These are phyloP conservation scores for Syngnathus rostellatus DNA, from an alignment of 2,797 vertebrate species.

Conservation along the genomic window DNA sequence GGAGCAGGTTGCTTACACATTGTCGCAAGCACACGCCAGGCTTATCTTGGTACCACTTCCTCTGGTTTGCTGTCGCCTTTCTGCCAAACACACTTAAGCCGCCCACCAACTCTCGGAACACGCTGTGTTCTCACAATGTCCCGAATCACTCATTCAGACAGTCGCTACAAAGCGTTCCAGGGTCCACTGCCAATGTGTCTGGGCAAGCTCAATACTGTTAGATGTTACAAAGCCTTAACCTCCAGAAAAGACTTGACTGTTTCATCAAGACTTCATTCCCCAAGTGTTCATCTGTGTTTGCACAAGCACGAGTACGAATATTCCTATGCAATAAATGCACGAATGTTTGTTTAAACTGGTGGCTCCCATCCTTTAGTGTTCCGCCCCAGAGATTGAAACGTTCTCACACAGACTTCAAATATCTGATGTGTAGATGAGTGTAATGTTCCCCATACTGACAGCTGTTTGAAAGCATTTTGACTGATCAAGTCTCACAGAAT, in stretches of 20 bases:
- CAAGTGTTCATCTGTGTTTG: background rate
- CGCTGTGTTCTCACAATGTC: constrained; percentile 46
- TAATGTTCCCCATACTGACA: background rate
- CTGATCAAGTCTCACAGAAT: too few species aligned
- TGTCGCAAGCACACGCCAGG: constrained; percentile 1
- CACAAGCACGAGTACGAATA: background rate
- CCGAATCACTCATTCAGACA: constrained; percentile 56
- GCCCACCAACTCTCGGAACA: constrained; percentile 60
- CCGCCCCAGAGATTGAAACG: background rate
- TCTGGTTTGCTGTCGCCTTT: constrained; percentile 34
- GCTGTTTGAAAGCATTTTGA: too few species aligned
- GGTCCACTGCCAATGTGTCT: constrained; percentile 41
- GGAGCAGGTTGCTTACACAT: constrained; percentile 1
- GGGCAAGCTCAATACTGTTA: constrained; percentile 26
- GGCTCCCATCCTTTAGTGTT: background rate
- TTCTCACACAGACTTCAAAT: background rate
- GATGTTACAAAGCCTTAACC: constrained; percentile 20
- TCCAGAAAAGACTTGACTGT: constrained; percentile 1
- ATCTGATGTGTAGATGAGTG: background rate
- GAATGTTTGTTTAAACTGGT: background rate
- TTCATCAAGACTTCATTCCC: constrained; percentile 4
- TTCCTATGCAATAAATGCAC: background rate
- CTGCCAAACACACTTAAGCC: constrained; percentile 55
- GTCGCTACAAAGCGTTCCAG: constrained; percentile 50
- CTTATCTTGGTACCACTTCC: constrained; percentile 40